Conservation (phyloP, 2,888 invertebrate species). For the Drosophila kuntzei region DNA sequence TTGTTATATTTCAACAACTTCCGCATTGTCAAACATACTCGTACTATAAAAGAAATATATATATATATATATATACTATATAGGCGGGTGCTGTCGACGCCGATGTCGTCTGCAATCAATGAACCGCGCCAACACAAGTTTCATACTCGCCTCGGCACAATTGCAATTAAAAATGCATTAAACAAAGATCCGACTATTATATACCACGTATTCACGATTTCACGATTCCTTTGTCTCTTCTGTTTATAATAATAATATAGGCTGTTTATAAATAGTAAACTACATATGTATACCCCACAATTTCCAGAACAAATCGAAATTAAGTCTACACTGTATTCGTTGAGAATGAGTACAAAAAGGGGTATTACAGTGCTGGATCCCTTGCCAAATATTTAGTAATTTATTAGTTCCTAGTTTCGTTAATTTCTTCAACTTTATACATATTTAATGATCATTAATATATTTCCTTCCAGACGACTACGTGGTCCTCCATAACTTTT, state of each 20-base stretch:
- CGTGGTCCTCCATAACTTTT: slow-evolving; percentile 8
- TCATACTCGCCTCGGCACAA: slow-evolving; percentile 19
- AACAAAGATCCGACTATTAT: background rate
- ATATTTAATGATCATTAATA: background rate
- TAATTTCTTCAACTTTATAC: background rate
- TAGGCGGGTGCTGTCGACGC: slow-evolving; percentile 38
- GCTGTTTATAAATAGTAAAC: background rate
- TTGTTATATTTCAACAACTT: slow-evolving; percentile 75
- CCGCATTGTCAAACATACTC: slow-evolving; percentile 78
- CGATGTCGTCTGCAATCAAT: slow-evolving; percentile 66
- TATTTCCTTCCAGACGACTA: slow-evolving; percentile 18
- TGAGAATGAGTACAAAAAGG: background rate
- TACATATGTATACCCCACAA: background rate
- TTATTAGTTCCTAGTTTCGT: background rate
- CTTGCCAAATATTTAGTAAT: background rate
- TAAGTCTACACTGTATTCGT: background rate
- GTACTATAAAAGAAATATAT: slow-evolving; percentile 37
- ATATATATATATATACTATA: slow-evolving; percentile 31
- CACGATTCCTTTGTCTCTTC: background rate
- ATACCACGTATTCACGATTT: slow-evolving; percentile 8
- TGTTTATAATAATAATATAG: background rate
- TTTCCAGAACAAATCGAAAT: background rate
- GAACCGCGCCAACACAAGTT: slow-evolving; percentile 61
- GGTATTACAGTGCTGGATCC: background rate
- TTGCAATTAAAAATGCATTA: slow-evolving; percentile 14